Conservation (phyloP, 2,888 invertebrate species). For the Netelia virgata region DNA sequence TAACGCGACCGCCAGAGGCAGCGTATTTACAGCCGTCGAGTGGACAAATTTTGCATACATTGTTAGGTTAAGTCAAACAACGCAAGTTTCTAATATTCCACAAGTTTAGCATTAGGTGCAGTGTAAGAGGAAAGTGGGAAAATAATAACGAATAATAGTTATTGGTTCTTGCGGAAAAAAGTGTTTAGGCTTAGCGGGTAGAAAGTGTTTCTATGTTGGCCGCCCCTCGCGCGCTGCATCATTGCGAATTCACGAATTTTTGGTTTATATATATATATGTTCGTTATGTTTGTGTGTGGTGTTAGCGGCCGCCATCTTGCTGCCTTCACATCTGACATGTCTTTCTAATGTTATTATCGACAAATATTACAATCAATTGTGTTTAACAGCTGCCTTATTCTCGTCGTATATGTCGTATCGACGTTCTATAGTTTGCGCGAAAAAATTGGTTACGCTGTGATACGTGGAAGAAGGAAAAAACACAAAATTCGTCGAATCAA, state of each 20-base stretch:
- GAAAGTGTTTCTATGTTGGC: conserved; percentile 57
- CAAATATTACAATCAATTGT: conserved; percentile 71
- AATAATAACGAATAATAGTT: background rate
- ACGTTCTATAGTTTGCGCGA: conserved; percentile 27
- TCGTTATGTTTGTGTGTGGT: conserved; percentile 69
- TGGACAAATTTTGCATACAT: conserved; percentile 8
- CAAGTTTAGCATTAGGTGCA: background rate
- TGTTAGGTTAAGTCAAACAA: conserved; percentile 71
- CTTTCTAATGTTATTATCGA: conserved; percentile 83
- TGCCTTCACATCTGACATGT: conserved; percentile 81
- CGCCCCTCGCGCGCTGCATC: conserved; percentile 62
- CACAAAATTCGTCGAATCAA: conserved; percentile 53
- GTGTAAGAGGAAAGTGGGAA: background rate
- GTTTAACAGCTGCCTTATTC: conserved; percentile 61
- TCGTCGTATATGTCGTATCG: conserved; percentile 9
- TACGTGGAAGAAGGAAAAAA: conserved; percentile 33
- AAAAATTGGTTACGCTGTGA: conserved; percentile 38
- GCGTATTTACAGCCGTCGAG: background rate
- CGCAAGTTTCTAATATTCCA: conserved; percentile 52
- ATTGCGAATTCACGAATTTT: conserved; percentile 74
- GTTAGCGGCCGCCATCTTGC: conserved; percentile 80
- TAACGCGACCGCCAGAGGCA: conserved; percentile 28
- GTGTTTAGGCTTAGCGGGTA: conserved; percentile 40
- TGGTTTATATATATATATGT: conserved; percentile 69
- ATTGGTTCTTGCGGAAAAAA: background rate